Percentiles rank a stretch among this genome's conserved stretches.
Conservation (phyloP, 2,888 invertebrate species). For the Beris chalybata region DNA sequence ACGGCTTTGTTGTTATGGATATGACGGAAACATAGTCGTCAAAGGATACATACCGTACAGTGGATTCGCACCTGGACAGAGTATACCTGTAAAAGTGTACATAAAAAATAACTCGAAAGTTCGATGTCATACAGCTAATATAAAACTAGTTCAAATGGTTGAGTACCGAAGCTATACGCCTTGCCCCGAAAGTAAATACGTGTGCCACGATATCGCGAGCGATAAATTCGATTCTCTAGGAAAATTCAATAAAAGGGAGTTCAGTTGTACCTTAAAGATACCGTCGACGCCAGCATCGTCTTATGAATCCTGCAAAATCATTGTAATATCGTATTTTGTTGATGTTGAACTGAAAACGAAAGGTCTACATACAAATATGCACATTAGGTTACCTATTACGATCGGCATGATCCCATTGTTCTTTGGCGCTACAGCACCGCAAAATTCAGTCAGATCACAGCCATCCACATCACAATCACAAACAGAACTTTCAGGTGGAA, state of each 20-base stretch:
- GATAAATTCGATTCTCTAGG: conserved; percentile 62
- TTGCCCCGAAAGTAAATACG: conserved; percentile 53
- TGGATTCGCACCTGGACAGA: conserved; percentile 77
- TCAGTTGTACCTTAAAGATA: conserved; percentile 65
- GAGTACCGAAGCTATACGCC: conserved; percentile 54
- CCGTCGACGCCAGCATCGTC: conserved; percentile 77
- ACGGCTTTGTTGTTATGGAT: conserved; percentile 7
- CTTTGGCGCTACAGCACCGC: background rate
- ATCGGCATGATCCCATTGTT: conserved; percentile 64
- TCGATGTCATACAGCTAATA: conserved; percentile 64
- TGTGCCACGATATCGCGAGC: conserved; percentile 51
- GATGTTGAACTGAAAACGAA: conserved; percentile 62
- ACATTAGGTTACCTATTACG: conserved; percentile 66
- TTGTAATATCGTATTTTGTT: conserved; percentile 72
- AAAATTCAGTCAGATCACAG: background rate
- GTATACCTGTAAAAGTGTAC: conserved; percentile 68
- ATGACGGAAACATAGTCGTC: conserved; percentile 5
- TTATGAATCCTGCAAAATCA: conserved; percentile 70
- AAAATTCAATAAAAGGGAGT: conserved; percentile 64
- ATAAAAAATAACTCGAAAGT: conserved; percentile 76
- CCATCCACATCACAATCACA: background rate
- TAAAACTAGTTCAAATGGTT: conserved; percentile 67
- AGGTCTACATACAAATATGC: conserved; percentile 68
- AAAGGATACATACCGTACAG: conserved; percentile 65
- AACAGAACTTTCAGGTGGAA: no score